Evolutionary conservation across 2,797 vertebrate species (phyloP), one percentile per base, ranked within the genome.

Genomic region (Rhinoraja longicauda): DNA sequence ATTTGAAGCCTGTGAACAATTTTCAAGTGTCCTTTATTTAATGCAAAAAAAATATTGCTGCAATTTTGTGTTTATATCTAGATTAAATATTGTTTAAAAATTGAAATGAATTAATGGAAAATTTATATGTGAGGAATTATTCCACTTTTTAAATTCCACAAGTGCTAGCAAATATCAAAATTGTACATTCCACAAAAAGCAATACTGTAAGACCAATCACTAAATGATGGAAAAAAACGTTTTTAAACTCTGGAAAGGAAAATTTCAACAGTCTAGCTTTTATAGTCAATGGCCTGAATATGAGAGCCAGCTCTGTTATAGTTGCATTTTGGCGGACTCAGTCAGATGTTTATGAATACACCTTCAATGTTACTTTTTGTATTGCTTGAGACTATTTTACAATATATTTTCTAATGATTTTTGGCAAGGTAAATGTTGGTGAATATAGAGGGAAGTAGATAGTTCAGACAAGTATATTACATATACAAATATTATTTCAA

Each of bases 21-120:
- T 29, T 75, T 57, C 26, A 26, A 67, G 62, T 32, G 59, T 64
- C 90, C 70, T 92, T 59, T 9, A 76, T 81, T 91, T 72, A 72
- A 10, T 92, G 39, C n/a, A 53, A 75, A 53, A 24, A 73, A 75
- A 73, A 92, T 45, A 70, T 75, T 75, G 90, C 39, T 45, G 72
- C 39, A 45, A 92, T 92, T 75, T 92, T 29, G 26, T 75, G 53
- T 75, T 75, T 53, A 92, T 86, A 62, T 57, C 36, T 75, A 92
- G 70, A 72, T 75, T 92, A 92, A 75, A 75, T 92, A 91, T 73
- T 91, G 62, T 72, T 90, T 90, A 73, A 91, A 70, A 32, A 13
- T 45, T 92, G 12, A 73, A 72, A 1, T 72, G 1, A 72, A 45
- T 92, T 36, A 10, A 17, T 64, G 57, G 53, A 21, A 88, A 88